Conservation (phyloP, 2,797 vertebrate genomes). For the Chaetophractus vellerosus region DNA sequence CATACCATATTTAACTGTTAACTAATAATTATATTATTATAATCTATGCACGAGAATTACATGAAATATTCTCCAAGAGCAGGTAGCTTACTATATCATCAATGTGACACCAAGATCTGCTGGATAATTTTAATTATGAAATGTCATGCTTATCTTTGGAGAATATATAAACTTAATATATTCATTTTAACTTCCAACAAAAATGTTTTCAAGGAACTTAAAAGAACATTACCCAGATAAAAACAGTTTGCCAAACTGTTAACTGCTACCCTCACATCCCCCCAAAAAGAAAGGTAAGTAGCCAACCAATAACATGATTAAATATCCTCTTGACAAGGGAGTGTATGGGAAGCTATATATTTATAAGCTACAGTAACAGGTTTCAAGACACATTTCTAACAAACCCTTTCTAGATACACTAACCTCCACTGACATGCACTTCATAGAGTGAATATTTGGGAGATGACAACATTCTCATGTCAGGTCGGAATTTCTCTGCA, state of each 20-base stretch:
- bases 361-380: neutral
- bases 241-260: neutral
- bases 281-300: neutral
- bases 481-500: constrained; percentile 98
- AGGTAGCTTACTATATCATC: neutral
- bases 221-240: neutral
- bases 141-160: neutral
- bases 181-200: neutral
- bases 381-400: neutral
- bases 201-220: neutral
- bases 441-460: constrained; percentile 98
- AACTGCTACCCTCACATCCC: neutral
- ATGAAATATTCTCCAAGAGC: neutral
- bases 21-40: no score
- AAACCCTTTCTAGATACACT: constrained; percentile 83
- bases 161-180: neutral
- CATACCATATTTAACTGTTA: neutral
- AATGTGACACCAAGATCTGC: neutral
- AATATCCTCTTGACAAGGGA: neutral
- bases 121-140: neutral
- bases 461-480: constrained; percentile 99
- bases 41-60: neutral
- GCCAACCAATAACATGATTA: no score
- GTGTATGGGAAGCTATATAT: neutral
- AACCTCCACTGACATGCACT: constrained; percentile 99